Percentiles rank a stretch among this genome's conserved stretches.
Evolutionary conservation across 2,888 invertebrate genomes (phyloP).

Genomic region (Catocala sponsa): DNA sequence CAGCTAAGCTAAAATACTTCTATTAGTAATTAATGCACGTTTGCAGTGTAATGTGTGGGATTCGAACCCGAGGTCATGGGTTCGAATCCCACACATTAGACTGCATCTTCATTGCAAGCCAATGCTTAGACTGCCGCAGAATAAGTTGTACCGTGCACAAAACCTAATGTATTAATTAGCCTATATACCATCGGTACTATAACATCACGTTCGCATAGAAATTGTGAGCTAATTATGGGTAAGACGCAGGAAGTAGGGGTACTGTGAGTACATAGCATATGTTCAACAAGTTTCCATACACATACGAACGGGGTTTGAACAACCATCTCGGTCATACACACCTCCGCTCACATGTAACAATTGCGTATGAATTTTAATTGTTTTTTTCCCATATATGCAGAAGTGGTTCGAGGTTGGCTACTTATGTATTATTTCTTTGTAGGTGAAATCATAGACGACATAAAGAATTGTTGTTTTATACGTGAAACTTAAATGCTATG

Average conservation of each 20-base stretch:
- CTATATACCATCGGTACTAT: constrained; percentile 11
- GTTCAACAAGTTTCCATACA: constrained; percentile 15
- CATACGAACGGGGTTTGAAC: constrained; percentile 1
- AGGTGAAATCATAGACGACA: no score
- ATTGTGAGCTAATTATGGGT: constrained; percentile 28
- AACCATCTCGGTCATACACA: constrained; percentile 15
- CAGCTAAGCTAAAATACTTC: no score
- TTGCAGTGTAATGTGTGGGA: no score
- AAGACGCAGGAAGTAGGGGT: constrained; percentile 1
- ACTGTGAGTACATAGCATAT: constrained; percentile 16
- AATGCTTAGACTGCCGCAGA: no score
- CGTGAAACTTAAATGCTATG: no score
- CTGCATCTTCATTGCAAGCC: no score
- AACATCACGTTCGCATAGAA: constrained; percentile 29
- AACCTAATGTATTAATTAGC: background rate
- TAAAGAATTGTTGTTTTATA: constrained; percentile 3
- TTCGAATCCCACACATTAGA: no score
- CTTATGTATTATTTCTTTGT: no score
- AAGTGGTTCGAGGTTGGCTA: no score
- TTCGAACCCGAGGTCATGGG: no score
- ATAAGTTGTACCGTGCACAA: background rate
- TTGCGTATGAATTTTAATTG: constrained; percentile 7
- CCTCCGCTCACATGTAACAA: constrained; percentile 8
- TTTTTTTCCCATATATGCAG: no score
- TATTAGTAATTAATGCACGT: no score